Conservation (phyloP, 2,113 vertebrate species). For the Rhegmatorhina hoffmannsi region DNA sequence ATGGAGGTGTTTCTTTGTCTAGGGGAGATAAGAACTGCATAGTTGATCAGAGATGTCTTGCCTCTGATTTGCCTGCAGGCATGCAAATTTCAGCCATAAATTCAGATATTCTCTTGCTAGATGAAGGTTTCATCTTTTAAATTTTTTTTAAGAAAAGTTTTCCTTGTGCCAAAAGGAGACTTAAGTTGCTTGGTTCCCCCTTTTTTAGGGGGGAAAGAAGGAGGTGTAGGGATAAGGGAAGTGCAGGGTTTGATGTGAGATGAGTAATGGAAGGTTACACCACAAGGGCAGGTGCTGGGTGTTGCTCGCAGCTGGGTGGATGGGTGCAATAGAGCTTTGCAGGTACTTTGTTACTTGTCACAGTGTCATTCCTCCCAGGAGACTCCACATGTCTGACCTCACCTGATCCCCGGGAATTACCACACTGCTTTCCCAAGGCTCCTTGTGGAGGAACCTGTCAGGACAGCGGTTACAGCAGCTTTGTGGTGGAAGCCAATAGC, state of each 20-base stretch:
- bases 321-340: neutral
- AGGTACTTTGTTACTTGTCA: neutral
- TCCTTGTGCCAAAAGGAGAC: neutral
- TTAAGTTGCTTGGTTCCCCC: neutral
- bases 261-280: neutral
- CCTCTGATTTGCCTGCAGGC: constrained; percentile 24
- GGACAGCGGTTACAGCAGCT: neutral
- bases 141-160: neutral
- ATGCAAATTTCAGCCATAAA: neutral
- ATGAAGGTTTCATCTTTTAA: neutral
- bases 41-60: constrained; percentile 2
- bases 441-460: neutral
- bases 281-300: accelerated
- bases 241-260: neutral
- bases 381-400: neutral
- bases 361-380: neutral
- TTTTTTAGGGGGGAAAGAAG: neutral
- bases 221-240: neutral
- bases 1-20: constrained; percentile 53
- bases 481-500: neutral
- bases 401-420: neutral
- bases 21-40: neutral
- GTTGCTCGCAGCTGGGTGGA: neutral
- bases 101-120: neutral
- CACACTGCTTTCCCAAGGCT: neutral